phyloP scores from a whole-genome alignment of 2,797 vertebrate species.

The Valencia hispanica region DNA sequence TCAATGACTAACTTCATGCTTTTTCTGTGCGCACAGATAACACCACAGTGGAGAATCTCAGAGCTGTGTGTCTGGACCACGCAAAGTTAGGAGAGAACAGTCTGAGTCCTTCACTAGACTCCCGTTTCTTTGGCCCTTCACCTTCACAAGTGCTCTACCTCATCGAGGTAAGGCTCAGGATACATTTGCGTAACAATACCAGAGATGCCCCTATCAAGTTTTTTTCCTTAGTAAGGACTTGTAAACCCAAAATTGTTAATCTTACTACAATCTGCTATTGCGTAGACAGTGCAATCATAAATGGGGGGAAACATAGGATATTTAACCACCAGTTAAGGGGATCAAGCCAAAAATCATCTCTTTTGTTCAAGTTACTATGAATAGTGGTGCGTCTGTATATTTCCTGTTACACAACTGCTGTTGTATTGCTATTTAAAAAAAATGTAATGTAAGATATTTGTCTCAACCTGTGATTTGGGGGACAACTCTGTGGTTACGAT shows the following conservation, averaged over 20 bases:
- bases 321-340: background rate
- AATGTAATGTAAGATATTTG: too few species aligned
- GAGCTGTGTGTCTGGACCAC: conserved; percentile 97
- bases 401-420: background rate
- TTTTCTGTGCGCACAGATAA: conserved; percentile 83
- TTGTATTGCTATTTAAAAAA: too few species aligned
- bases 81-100: conserved; percentile 99
- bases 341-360: background rate
- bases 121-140: conserved; percentile 96
- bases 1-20: conserved; percentile 10
- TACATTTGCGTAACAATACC: background rate
- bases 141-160: conserved; percentile 99
- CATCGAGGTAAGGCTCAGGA: conserved; percentile 89
- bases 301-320: background rate
- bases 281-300: background rate
- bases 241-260: background rate
- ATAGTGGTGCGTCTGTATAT: background rate
- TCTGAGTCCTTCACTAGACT: conserved; percentile 96
- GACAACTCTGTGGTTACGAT: background rate
- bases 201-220: background rate
- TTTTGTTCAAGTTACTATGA: background rate
- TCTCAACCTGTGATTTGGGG: background rate
- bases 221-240: too few species aligned
- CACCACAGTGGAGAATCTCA: conserved; percentile 95
- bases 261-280: background rate